These are phyloP conservation scores for Emydocephalus ijimae DNA, from an alignment of 2,113 vertebrate genomes.

Conservation along the genomic window DNA sequence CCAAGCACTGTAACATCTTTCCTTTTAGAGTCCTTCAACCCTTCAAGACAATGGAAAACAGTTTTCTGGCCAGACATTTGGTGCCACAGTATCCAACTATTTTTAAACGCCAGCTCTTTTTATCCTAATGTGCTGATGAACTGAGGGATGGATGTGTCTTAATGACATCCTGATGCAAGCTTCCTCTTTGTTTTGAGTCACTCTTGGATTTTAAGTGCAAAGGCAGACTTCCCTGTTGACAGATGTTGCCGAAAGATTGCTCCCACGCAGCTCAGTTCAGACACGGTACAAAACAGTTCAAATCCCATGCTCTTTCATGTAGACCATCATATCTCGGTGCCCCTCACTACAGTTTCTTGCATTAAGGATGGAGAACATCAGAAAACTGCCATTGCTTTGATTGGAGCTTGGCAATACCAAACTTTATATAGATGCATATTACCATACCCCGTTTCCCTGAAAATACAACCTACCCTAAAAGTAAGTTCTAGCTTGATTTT, in stretches of 20 bases:
- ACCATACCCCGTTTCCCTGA: background rate
- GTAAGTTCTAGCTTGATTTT: too few relatives aligned
- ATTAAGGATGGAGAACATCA: background rate
- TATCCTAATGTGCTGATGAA: background rate
- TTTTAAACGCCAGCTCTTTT: background rate
- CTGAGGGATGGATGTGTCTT: background rate
- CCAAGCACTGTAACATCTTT: background rate
- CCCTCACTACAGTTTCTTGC: background rate
- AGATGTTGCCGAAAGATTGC: background rate
- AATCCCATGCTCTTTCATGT: background rate
- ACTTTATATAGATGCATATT: background rate
- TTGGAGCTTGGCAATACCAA: background rate
- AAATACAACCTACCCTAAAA: too few relatives aligned
- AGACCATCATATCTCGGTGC: background rate
- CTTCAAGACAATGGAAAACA: background rate
- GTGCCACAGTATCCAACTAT: background rate
- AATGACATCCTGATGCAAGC: background rate
- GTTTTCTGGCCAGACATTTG: background rate
- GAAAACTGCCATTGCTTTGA: background rate
- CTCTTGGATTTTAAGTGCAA: constrained; percentile 4
- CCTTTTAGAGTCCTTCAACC: background rate
- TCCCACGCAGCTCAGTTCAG: background rate
- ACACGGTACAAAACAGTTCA: background rate
- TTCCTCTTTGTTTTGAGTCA: constrained; percentile 8
- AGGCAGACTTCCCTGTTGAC: background rate